phyloP scores from a whole-genome alignment of 2,888 invertebrate species.

The Philhelius pedissequus region DNA sequence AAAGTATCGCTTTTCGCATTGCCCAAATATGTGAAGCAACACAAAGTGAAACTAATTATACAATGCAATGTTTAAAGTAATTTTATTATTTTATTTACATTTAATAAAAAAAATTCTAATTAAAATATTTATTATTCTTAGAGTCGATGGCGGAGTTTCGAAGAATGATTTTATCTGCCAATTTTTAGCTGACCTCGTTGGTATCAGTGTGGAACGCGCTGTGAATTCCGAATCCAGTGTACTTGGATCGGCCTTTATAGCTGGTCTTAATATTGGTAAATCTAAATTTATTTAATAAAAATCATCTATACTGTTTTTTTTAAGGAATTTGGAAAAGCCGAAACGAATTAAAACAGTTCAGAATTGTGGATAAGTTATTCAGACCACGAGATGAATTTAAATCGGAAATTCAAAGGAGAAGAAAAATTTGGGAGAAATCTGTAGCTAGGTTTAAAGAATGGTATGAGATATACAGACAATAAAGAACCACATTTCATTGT shows the following conservation, averaged over 20 bases:
- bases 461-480: conserved; percentile 70
- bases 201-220: conserved; percentile 87
- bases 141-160: conserved; percentile 98
- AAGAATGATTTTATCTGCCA: conserved; percentile 95
- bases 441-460: conserved; percentile 76
- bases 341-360: conserved; percentile 83
- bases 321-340: conserved; percentile 86
- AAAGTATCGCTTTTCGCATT: conserved; percentile 91
- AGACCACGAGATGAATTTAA: conserved; percentile 78
- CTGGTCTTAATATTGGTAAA: conserved; percentile 88
- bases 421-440: conserved; percentile 75
- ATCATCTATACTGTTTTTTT: not conserved
- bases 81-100: no score
- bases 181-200: conserved; percentile 90
- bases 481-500: not conserved
- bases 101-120: no score
- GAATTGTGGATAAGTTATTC: conserved; percentile 83
- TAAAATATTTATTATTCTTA: conserved; percentile 79
- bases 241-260: conserved; percentile 91
- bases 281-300: not conserved
- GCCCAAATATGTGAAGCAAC: conserved; percentile 88
- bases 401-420: conserved; percentile 69
- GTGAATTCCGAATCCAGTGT: conserved; percentile 89
- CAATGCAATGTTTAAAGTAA: conserved; percentile 83
- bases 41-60: conserved; percentile 84